Evolutionary conservation across 2,797 vertebrate species (phyloP), one percentile per base, ranked within the genome.

Genomic region (Labeo calbasu): DNA sequence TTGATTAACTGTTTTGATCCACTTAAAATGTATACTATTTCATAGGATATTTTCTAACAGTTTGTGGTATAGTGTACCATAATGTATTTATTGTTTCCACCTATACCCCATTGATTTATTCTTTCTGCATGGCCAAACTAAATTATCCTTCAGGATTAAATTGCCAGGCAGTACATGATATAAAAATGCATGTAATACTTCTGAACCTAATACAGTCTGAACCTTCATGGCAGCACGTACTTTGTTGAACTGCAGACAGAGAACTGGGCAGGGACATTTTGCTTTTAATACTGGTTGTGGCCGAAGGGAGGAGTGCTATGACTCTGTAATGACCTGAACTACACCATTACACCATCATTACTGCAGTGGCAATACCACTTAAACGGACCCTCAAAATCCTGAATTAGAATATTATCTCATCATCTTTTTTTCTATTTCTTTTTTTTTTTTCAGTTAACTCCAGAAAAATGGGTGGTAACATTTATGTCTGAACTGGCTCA

Each of bases 371-470:
- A 25, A 25, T 19, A 11, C 43, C 46, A 32, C 14, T 59, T 76
- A 59, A 76, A 23, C 7, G 2, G 21, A 76, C 32, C 21, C 32
- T 57, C 21, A 57, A 23, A 21, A 76, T 40, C 21, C 21, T 23
- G 17, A 36, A 17, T 2, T 13, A 57, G 53, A 21, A 40, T 40
- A 12, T 17, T 43, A 40, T 43, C 66, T 80, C 51, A 69, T 25
- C 0, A 0, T 15, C 59, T 2, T 25, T 36, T 40, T 19, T 14
- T 14, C 15, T 8, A 0, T 17, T 13, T n/a, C 5, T 40, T 40
- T 40, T 6, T 5, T 40, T 5, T 40, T 40, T 40, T 40, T 4
- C 1, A 25, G 5, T 63, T 14, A 63, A 12, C 23, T 28, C 13
- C 17, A 17, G 17, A 80, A 28, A n/a, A 81, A 46, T 43, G 66